phyloP scores from a whole-genome alignment of 2,888 invertebrate genomes.

The Mythimna albipuncta region DNA sequence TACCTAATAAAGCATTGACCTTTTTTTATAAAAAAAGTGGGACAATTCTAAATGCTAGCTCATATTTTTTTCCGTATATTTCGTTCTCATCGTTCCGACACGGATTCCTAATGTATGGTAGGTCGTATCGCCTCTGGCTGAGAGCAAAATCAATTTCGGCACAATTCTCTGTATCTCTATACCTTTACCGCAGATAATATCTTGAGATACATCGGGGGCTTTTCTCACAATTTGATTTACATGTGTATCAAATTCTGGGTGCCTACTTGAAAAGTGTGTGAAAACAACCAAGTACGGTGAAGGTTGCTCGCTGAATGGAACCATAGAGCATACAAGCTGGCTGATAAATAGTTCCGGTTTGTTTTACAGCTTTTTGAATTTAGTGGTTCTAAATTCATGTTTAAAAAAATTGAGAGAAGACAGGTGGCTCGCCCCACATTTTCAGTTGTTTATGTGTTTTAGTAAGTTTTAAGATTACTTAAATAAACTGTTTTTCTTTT shows the following conservation, averaged over 20 bases:
- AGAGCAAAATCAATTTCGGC: conserved; percentile 81
- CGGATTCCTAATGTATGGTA: conserved; percentile 34
- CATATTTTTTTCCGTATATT: conserved; percentile 15
- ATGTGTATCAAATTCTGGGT: conserved; percentile 11
- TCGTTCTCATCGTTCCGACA: conserved; percentile 13
- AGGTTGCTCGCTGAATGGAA: neutral
- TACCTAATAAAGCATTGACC: neutral
- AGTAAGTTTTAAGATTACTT: no score
- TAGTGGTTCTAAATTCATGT: no score
- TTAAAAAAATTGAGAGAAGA: no score
- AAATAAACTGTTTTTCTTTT: no score
- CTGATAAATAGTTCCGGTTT: neutral
- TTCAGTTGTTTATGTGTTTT: no score
- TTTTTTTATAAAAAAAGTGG: neutral
- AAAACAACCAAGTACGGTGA: neutral
- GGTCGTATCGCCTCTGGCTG: conserved; percentile 63
- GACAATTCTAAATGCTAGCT: neutral
- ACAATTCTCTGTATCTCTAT: conserved; percentile 76
- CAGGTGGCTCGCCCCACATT: no score
- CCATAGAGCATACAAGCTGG: no score
- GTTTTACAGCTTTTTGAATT: neutral
- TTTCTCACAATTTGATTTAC: conserved; percentile 56
- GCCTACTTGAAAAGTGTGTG: neutral
- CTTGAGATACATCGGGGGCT: conserved; percentile 55
- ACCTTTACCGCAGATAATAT: conserved; percentile 67